Percentiles rank a stretch among this genome's conserved stretches.
Evolutionary conservation across 2,888 invertebrate genomes (phyloP).

Genomic region (Antheraea assamensis): DNA sequence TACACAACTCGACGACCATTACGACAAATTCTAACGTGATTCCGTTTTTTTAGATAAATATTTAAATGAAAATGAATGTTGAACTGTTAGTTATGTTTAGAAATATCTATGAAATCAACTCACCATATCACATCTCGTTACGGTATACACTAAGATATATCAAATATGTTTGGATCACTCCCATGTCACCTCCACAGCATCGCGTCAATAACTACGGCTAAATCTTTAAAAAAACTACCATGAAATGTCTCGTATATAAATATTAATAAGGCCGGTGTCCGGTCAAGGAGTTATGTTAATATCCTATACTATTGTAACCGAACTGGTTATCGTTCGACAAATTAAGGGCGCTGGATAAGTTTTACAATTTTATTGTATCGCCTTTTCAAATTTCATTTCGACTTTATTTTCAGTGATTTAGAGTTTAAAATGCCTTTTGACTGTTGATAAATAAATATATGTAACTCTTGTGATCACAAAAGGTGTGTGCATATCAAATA

Average conservation of each 20-base stretch:
- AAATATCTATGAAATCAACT: slow-evolving; percentile 1
- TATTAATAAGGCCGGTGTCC: slow-evolving; percentile 75
- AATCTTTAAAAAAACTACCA: slow-evolving; percentile 17
- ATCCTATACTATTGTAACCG: slow-evolving; percentile 64
- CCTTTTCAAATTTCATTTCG: background rate
- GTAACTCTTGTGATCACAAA: slow-evolving; percentile 49
- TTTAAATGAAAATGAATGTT: too few relatives aligned
- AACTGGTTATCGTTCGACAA: slow-evolving; percentile 70
- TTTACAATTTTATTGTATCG: slow-evolving; percentile 31
- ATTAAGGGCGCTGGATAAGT: slow-evolving; percentile 72
- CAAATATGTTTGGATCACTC: slow-evolving; percentile 12
- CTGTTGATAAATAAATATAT: slow-evolving; percentile 14
- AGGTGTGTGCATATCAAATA: slow-evolving; percentile 79
- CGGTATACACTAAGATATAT: slow-evolving; percentile 17
- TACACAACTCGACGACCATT: too few relatives aligned
- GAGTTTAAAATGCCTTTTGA: slow-evolving; percentile 37
- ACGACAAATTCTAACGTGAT: too few relatives aligned
- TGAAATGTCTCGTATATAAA: slow-evolving; percentile 58
- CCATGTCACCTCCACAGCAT: slow-evolving; percentile 31
- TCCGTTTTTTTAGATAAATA: too few relatives aligned
- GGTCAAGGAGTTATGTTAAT: slow-evolving; percentile 82
- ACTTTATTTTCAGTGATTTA: slow-evolving; percentile 32
- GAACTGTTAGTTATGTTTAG: background rate
- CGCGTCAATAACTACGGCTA: slow-evolving; percentile 29
- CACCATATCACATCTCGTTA: slow-evolving; percentile 16